Evolutionary conservation across 2,888 invertebrate genomes (phyloP).

Genomic region (Ornithoptera alexandrae): DNA sequence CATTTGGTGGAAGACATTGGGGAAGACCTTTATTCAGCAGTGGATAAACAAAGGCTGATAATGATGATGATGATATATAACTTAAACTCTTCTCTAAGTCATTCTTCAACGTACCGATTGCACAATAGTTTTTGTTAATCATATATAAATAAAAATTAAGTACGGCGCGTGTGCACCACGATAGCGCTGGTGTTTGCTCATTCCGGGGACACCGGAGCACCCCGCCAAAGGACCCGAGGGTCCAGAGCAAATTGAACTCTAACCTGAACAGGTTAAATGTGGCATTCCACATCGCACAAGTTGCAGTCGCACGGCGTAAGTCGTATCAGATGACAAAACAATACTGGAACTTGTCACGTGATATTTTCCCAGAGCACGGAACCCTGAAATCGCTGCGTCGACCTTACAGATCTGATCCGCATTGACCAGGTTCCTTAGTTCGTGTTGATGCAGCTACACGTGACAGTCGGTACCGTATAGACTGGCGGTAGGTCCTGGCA

Average conservation of each 20-base stretch:
- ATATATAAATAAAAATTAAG: no score
- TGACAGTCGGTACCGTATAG: background rate
- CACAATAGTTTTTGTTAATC: no score
- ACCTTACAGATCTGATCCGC: background rate
- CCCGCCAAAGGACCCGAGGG: no score
- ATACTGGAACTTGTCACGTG: background rate
- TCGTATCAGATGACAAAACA: slow-evolving; percentile 16
- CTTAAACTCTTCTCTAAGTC: no score
- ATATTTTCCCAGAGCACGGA: slow-evolving; percentile 8
- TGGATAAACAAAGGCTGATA: no score
- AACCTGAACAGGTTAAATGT: background rate
- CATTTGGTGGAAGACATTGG: no score
- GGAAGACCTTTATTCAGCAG: no score
- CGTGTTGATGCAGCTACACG: background rate
- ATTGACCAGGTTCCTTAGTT: no score
- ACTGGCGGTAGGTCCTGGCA: background rate
- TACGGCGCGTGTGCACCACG: background rate
- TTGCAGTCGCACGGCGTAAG: background rate
- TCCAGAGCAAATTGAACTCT: background rate
- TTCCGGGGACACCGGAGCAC: background rate
- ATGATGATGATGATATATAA: no score
- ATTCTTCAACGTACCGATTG: no score
- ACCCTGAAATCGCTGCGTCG: no score
- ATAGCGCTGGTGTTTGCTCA: no score
- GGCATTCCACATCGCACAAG: background rate